Evolutionary conservation across 2,797 vertebrate genomes (phyloP), one percentile per base, ranked within the genome.

Genomic region (Notolabrus celidotus): DNA sequence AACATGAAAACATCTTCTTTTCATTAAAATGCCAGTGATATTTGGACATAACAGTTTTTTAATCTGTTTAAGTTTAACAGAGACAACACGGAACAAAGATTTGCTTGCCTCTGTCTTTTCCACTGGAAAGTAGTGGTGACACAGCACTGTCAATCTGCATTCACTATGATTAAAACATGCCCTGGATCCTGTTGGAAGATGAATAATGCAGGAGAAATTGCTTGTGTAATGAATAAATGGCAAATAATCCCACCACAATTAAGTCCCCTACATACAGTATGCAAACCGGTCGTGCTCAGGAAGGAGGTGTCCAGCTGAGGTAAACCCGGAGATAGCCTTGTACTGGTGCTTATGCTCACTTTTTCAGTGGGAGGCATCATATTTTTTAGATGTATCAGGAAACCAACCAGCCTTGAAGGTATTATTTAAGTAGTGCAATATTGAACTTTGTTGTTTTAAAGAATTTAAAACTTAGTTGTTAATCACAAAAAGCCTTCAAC

Each of bases 141-240:
- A 88, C 88, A 86, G 86, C 82, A 86, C 80, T 88, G 89, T 92
- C 90, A 89, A 85, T 93, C 89, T 83, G 89, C 78, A 81, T 88
- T 84, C 83, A 80, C 43, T 77, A 85, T 91, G 89, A 94, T 93
- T 94, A 91, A 94, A 93, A 93, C 91, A 91, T 86, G 87, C 69
- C 82, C 86, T 54, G 77, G 77, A 86, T 92, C 81, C 86, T 87
- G 86, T 88, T 74, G 74, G 79, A 90, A 76, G 84, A 86, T 92
- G 91, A 93, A 94, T 94, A 94, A 93, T 92, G 85, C 84, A 84
- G 67, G 82, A 80, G 83, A 92, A 92, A 87, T 83, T 89, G 91
- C 88, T 91, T 91, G 84, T 77, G 87, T 86, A 86, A 89, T 93
- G 90, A 91, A 92, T 92, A 92, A 92, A 90, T 89, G 90, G 85